Conservation (phyloP, 2,113 vertebrate genomes). For the Coptodon bakossiorum region DNA sequence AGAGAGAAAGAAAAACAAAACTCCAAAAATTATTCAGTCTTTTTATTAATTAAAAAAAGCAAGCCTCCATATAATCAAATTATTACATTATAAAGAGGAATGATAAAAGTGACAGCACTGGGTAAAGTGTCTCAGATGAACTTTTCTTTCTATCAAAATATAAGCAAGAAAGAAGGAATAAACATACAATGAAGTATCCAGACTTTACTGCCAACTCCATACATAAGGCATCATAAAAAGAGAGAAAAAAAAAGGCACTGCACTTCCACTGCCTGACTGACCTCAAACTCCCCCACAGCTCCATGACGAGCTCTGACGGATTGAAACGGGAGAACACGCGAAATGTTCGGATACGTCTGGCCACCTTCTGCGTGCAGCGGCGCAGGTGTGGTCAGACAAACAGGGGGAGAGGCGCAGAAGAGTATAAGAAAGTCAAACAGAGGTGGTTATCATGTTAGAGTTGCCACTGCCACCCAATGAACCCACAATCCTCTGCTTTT, state of each 20-base stretch:
- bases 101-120: constrained; percentile 14
- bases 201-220: constrained; percentile 1
- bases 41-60: constrained; percentile 66
- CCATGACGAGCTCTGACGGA: not conserved
- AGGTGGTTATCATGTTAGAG: not conserved
- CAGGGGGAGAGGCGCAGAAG: not conserved
- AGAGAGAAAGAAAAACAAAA: not conserved
- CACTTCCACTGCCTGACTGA: not conserved
- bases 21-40: constrained; percentile 1
- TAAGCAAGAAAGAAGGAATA: not conserved
- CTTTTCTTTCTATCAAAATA: constrained; percentile 10
- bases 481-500: not conserved
- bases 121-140: constrained; percentile 9
- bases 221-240: constrained; percentile 40
- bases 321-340: not conserved
- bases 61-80: constrained; percentile 32
- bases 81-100: constrained; percentile 45
- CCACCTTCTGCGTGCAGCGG: not conserved
- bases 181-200: not conserved
- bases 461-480: not conserved
- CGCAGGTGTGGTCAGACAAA: not conserved
- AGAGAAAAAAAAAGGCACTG: constrained; percentile 39
- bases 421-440: not conserved
- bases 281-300: not conserved
- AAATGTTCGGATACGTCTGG: not conserved